Conservation (phyloP, 2,888 invertebrate species). For the Ellobium chinense region DNA sequence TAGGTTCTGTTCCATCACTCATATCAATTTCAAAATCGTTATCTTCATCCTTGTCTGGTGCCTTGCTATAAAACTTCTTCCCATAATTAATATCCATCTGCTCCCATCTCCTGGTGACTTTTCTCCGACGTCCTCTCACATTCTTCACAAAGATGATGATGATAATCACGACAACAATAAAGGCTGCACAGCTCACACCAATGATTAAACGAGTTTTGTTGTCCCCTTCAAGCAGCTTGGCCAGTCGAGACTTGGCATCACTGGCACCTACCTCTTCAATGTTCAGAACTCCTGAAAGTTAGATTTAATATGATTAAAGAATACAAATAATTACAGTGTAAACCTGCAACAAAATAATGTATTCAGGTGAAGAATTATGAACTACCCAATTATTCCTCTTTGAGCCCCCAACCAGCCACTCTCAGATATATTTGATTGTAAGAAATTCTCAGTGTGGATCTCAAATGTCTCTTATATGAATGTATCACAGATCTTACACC, state of each 20-base stretch:
- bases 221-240: slow-evolving; percentile 36
- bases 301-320: background rate
- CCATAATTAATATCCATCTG: slow-evolving; percentile 56
- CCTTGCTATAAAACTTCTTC: slow-evolving; percentile 53
- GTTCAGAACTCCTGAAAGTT: slow-evolving; percentile 44
- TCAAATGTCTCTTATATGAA: too few relatives aligned
- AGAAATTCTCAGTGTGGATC: too few relatives aligned
- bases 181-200: slow-evolving; percentile 42
- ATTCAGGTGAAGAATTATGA: too few relatives aligned
- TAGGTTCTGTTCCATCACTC: slow-evolving; percentile 53
- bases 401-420: too few relatives aligned
- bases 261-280: slow-evolving; percentile 33
- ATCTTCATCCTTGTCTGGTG: slow-evolving; percentile 53
- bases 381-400: too few relatives aligned
- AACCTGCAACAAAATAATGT: too few relatives aligned
- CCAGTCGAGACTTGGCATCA: slow-evolving; percentile 27
- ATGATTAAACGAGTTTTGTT: slow-evolving; percentile 45
- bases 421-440: too few relatives aligned
- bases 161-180: slow-evolving; percentile 33
- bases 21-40: slow-evolving; percentile 58
- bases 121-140: slow-evolving; percentile 19
- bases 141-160: slow-evolving; percentile 25
- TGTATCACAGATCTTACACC: too few relatives aligned
- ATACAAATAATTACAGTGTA: background rate
- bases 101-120: slow-evolving; percentile 51